Conservation (phyloP, 2,888 invertebrate species). For the Microctonus hyperodae region DNA sequence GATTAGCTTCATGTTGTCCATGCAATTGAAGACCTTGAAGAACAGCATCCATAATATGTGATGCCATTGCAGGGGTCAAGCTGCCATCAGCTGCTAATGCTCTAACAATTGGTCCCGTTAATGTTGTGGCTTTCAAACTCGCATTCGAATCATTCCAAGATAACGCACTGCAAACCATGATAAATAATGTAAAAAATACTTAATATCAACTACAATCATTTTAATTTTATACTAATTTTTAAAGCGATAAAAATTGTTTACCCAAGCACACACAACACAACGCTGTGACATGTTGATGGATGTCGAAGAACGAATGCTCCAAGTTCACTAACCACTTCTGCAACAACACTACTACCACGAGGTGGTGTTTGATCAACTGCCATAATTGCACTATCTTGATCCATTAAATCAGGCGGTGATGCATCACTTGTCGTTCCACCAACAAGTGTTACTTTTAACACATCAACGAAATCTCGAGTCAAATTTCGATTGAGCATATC, state of each 20-base stretch:
- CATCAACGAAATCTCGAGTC: constrained; percentile 87
- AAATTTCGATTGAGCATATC: constrained; percentile 86
- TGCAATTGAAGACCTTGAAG: constrained; percentile 83
- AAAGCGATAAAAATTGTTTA: constrained; percentile 43
- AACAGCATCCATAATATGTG: constrained; percentile 78
- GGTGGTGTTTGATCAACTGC: constrained; percentile 67
- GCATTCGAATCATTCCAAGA: constrained; percentile 88
- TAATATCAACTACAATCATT: neutral
- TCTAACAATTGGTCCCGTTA: constrained; percentile 76
- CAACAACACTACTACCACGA: constrained; percentile 62
- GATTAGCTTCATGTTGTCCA: constrained; percentile 90
- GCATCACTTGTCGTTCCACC: constrained; percentile 71
- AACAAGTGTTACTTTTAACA: constrained; percentile 79
- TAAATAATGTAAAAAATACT: neutral
- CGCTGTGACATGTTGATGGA: constrained; percentile 71
- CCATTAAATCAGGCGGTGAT: constrained; percentile 67
- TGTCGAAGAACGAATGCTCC: constrained; percentile 77
- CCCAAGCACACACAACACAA: constrained; percentile 71
- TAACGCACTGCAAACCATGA: constrained; percentile 65
- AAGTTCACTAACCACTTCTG: constrained; percentile 83
- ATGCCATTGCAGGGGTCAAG: constrained; percentile 73
- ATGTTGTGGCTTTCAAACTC: constrained; percentile 79
- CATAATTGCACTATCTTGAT: constrained; percentile 74
- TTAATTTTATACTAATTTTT: neutral
- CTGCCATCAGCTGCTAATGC: constrained; percentile 71